Percentiles rank a stretch among this genome's conserved stretches.
Conservation (phyloP, 2,888 invertebrate genomes). For the Metalampra italica region DNA sequence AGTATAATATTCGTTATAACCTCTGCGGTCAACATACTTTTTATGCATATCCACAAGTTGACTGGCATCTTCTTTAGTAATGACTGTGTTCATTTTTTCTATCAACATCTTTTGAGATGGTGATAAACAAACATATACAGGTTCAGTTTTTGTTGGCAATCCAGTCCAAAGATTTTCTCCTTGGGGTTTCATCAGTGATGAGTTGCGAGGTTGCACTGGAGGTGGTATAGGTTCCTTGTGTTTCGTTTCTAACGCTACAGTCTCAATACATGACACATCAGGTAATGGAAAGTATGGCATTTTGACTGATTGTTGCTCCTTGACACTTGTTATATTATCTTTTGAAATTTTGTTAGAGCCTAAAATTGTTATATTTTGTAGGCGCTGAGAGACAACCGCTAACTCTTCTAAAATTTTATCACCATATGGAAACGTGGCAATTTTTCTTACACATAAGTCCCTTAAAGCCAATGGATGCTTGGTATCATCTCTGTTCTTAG, state of each 20-base stretch:
- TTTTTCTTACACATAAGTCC: slow-evolving; percentile 81
- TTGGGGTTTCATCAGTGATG: slow-evolving; percentile 59
- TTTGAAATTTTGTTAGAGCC: slow-evolving; percentile 18
- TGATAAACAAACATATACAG: slow-evolving; percentile 82
- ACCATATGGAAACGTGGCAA: slow-evolving; percentile 84
- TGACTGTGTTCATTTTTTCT: slow-evolving; percentile 73
- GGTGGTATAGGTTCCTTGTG: slow-evolving; percentile 46
- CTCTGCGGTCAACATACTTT: slow-evolving; percentile 82
- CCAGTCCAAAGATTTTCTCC: slow-evolving; percentile 78
- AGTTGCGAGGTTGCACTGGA: slow-evolving; percentile 62
- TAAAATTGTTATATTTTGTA: slow-evolving; percentile 56
- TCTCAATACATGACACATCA: slow-evolving; percentile 63
- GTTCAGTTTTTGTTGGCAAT: slow-evolving; percentile 78
- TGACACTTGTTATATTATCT: slow-evolving; percentile 12
- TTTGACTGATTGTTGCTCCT: slow-evolving; percentile 15
- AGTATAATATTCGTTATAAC: slow-evolving; percentile 66
- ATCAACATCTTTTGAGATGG: slow-evolving; percentile 83
- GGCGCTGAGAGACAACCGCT: slow-evolving; percentile 79
- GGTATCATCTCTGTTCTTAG: slow-evolving; percentile 17
- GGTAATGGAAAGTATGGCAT: slow-evolving; percentile 72
- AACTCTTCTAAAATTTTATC: slow-evolving; percentile 83
- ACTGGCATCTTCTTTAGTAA: slow-evolving; percentile 75
- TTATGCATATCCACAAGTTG: slow-evolving; percentile 83
- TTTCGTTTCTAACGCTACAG: slow-evolving; percentile 47
- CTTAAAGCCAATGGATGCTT: slow-evolving; percentile 73